phyloP scores from a whole-genome alignment of 2,888 invertebrate species.

The Harpalus rubripes region DNA sequence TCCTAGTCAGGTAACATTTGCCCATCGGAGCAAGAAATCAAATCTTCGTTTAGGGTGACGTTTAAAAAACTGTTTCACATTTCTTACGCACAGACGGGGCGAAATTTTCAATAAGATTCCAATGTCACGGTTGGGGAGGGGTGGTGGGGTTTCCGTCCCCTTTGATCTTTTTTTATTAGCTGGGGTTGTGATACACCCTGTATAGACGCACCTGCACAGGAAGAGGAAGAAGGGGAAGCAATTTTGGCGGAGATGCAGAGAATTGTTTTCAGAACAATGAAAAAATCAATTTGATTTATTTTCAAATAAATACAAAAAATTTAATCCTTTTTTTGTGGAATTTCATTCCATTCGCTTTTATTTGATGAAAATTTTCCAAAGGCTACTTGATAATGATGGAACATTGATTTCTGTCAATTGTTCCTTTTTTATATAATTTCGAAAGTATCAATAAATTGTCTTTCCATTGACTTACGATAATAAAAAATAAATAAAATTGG shows the following conservation, averaged over 20 bases:
- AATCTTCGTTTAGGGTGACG: slow-evolving; percentile 26
- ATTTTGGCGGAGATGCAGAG: not conserved
- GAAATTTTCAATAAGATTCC: slow-evolving; percentile 35
- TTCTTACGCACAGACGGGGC: slow-evolving; percentile 20
- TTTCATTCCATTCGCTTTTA: no score
- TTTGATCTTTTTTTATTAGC: slow-evolving; percentile 33
- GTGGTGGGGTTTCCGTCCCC: not conserved
- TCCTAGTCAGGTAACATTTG: slow-evolving; percentile 24
- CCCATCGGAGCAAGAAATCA: slow-evolving; percentile 17
- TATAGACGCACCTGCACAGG: not conserved
- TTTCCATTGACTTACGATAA: no score
- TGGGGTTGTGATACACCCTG: slow-evolving; percentile 13
- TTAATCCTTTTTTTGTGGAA: no score
- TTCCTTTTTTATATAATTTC: no score
- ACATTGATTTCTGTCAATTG: no score
- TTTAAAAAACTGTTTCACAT: slow-evolving; percentile 32
- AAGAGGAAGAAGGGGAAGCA: not conserved
- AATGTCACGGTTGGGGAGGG: not conserved
- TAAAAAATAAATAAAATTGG: no score
- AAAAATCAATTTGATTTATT: not conserved
- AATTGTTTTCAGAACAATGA: not conserved
- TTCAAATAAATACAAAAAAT: no score
- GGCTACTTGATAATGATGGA: no score
- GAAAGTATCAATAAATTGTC: no score
- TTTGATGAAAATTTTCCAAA: no score